Evolutionary conservation across 2,888 invertebrate species (phyloP).

Genomic region (Limnephilus auricula): DNA sequence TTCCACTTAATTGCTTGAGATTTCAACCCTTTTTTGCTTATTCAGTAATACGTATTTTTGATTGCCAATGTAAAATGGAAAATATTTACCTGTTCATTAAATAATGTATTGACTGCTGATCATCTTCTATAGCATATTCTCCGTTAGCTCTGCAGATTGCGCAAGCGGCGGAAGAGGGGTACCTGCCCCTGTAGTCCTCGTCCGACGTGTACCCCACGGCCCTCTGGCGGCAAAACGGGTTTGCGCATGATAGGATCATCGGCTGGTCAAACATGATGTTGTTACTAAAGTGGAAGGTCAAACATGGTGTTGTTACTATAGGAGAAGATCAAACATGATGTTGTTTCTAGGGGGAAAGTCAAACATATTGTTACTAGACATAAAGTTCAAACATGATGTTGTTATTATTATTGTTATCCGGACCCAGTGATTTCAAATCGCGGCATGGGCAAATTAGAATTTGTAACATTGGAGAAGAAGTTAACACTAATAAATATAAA

Average conservation of each 20-base stretch:
- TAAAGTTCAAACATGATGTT: constrained; percentile 60
- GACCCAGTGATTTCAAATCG: too few relatives aligned
- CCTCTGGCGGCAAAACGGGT: constrained; percentile 51
- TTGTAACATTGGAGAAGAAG: too few relatives aligned
- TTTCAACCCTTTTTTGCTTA: too few relatives aligned
- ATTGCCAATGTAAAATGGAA: not conserved
- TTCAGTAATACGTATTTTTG: not conserved
- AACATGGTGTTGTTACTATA: constrained; percentile 58
- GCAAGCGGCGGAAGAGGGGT: not conserved
- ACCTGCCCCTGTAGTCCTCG: not conserved
- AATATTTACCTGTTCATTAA: constrained; percentile 29
- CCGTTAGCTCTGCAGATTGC: not conserved
- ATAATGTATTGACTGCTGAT: constrained; percentile 36
- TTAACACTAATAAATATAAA: too few relatives aligned
- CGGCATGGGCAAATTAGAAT: too few relatives aligned
- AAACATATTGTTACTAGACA: too few relatives aligned
- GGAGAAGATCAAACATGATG: constrained; percentile 59
- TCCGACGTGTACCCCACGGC: constrained; percentile 34
- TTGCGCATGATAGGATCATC: constrained; percentile 45
- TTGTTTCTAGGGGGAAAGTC: constrained; percentile 58
- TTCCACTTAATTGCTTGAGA: too few relatives aligned
- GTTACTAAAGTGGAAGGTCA: constrained; percentile 59
- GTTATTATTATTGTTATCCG: constrained; percentile 49
- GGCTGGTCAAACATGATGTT: constrained; percentile 61
- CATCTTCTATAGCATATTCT: constrained; percentile 30